phyloP scores from a whole-genome alignment of 2,797 vertebrate species.

The Kryptopterus vitreolus region DNA sequence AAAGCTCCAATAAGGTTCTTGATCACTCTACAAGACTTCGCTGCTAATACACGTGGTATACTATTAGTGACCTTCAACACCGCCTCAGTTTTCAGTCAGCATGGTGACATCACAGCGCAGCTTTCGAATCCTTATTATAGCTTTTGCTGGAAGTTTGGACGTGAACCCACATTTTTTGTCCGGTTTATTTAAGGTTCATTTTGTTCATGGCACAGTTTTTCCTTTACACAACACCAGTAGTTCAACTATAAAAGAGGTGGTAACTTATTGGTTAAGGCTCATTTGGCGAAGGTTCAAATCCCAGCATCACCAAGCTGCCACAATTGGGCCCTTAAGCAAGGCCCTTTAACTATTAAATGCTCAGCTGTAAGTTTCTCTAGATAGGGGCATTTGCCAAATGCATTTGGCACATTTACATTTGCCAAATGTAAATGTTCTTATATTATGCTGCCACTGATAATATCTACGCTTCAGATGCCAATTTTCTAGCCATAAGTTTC shows the following conservation, averaged over 20 bases:
- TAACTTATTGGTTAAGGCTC: too few species aligned
- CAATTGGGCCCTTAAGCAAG: too few species aligned
- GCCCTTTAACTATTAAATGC: too few species aligned
- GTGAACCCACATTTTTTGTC: not conserved
- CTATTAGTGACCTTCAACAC: constrained; percentile 11
- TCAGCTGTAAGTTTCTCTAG: too few species aligned
- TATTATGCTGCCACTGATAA: too few species aligned
- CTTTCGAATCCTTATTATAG: constrained; percentile 16
- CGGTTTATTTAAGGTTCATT: not conserved
- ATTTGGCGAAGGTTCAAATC: too few species aligned
- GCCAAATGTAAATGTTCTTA: too few species aligned
- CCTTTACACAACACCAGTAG: not conserved
- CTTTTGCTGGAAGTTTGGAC: constrained; percentile 19
- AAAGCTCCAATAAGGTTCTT: constrained; percentile 38
- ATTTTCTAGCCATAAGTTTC: not conserved
- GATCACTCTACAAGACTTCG: constrained; percentile 1
- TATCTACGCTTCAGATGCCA: not conserved
- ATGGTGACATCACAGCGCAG: constrained; percentile 3
- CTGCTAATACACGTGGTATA: not conserved
- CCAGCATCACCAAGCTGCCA: too few species aligned
- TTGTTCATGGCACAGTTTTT: not conserved
- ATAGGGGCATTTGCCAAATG: too few species aligned
- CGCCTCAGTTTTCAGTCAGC: not conserved
- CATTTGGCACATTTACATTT: too few species aligned
- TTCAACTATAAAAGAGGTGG: not conserved